Percentiles rank a stretch among this genome's conserved stretches.
These are phyloP conservation scores for Brachionus manjavacas DNA, from an alignment of 1,140 invertebrate species.

Conservation along the genomic window DNA sequence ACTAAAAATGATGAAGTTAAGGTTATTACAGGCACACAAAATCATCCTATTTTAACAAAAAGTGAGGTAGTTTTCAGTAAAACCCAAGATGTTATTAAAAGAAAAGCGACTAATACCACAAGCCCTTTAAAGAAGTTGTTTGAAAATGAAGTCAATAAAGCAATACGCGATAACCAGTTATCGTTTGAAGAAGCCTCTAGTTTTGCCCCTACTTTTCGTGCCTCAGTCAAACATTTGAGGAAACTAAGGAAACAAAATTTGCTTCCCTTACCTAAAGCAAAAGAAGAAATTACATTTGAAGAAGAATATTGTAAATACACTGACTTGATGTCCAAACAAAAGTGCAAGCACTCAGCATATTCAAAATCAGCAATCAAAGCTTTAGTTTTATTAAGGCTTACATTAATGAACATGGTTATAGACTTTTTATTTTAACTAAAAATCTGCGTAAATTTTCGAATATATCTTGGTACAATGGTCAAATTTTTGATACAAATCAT, in stretches of 20 bases:
- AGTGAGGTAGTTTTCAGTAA: background rate
- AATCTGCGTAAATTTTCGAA: background rate
- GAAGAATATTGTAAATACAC: too few relatives aligned
- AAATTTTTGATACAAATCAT: background rate
- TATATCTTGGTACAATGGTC: background rate
- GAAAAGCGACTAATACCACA: background rate
- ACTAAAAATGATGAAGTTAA: background rate
- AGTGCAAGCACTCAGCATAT: background rate
- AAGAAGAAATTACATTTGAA: too few relatives aligned
- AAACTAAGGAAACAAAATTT: too few relatives aligned
- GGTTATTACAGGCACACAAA: background rate
- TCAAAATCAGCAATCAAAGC: constrained; percentile 25
- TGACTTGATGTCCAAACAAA: background rate
- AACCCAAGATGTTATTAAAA: background rate
- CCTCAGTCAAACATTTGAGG: background rate
- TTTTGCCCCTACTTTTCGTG: background rate
- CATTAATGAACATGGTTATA: background rate
- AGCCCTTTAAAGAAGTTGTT: background rate
- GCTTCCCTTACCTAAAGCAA: too few relatives aligned
- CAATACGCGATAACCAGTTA: background rate
- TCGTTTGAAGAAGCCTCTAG: background rate
- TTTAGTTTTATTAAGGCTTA: background rate
- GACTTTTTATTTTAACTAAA: background rate
- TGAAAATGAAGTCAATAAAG: background rate
- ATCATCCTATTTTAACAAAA: background rate